Conservation (phyloP, 2,888 invertebrate species). For the Idaea straminata region DNA sequence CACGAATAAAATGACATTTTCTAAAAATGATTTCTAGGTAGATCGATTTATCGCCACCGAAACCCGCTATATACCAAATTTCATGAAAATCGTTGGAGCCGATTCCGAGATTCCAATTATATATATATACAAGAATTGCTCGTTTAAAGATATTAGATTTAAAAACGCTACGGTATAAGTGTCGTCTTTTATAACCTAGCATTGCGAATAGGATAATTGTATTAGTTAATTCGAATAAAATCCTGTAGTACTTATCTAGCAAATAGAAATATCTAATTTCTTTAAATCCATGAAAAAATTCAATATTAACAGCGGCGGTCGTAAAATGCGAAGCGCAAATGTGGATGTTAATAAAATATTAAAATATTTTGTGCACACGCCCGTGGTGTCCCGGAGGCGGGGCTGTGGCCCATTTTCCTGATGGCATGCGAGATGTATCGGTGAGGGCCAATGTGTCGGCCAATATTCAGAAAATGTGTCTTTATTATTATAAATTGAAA, state of each 20-base stretch:
- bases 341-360: constrained; percentile 29
- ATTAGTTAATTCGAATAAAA: neutral
- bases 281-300: constrained; percentile 6
- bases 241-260: neutral
- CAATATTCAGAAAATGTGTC: neutral
- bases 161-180: no score
- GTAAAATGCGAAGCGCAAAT: constrained; percentile 27
- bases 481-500: no score
- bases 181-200: no score
- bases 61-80: no score
- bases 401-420: constrained; percentile 24
- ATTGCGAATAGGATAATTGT: no score
- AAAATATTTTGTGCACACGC: constrained; percentile 30
- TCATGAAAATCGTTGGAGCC: no score
- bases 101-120: no score
- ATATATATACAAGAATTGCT: no score
- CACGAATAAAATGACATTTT: no score
- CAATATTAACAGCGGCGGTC: constrained; percentile 20
- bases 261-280: constrained; percentile 14
- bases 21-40: no score
- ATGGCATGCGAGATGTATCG: constrained; percentile 7
- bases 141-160: no score
- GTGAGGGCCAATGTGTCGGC: neutral
- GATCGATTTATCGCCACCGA: no score
- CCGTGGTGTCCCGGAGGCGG: constrained; percentile 17